Evolutionary conservation across 1,140 invertebrate genomes (phyloP).

Genomic region (Chymomyza costata): DNA sequence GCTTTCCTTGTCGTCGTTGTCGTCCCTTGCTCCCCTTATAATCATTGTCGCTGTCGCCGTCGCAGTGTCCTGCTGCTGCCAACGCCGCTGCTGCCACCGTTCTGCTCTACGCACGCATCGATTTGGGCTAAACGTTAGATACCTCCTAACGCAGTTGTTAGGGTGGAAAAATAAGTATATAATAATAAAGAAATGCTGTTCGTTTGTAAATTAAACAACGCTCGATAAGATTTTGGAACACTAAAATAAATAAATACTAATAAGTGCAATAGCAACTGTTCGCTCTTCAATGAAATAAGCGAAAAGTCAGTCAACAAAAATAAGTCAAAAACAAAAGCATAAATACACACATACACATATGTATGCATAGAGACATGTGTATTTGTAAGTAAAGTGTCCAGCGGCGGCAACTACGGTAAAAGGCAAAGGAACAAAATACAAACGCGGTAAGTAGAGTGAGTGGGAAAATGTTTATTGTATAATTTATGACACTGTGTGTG

Average conservation of each 20-base stretch:
- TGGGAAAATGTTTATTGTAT: slow-evolving; percentile 62
- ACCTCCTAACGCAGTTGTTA: slow-evolving; percentile 74
- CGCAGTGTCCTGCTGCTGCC: slow-evolving; percentile 15
- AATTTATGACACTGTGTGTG: too few relatives aligned
- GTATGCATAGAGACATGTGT: too few relatives aligned
- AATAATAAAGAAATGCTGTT: slow-evolving; percentile 48
- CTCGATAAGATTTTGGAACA: slow-evolving; percentile 16
- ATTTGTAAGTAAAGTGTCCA: slow-evolving; percentile 9
- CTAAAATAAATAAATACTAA: slow-evolving; percentile 34
- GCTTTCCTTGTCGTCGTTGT: slow-evolving; percentile 15
- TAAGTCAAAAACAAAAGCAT: slow-evolving; percentile 13
- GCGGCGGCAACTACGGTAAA: slow-evolving; percentile 15
- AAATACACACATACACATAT: not conserved
- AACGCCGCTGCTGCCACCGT: slow-evolving; percentile 25
- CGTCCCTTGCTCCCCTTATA: slow-evolving; percentile 17
- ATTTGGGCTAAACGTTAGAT: slow-evolving; percentile 74
- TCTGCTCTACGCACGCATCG: slow-evolving; percentile 64
- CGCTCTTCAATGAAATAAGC: not conserved
- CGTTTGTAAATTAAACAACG: slow-evolving; percentile 34
- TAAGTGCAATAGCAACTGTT: slow-evolving; percentile 40
- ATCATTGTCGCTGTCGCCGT: slow-evolving; percentile 8
- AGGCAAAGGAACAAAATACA: slow-evolving; percentile 7
- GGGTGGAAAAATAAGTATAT: slow-evolving; percentile 64
- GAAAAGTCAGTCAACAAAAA: slow-evolving; percentile 33
- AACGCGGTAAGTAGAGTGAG: not conserved